A percentile compares a stretch with the other conserved stretches of the same genome.
Evolutionary conservation across 2,888 invertebrate genomes (phyloP).

Genomic region (Ashinkailepas kermadecensis): DNA sequence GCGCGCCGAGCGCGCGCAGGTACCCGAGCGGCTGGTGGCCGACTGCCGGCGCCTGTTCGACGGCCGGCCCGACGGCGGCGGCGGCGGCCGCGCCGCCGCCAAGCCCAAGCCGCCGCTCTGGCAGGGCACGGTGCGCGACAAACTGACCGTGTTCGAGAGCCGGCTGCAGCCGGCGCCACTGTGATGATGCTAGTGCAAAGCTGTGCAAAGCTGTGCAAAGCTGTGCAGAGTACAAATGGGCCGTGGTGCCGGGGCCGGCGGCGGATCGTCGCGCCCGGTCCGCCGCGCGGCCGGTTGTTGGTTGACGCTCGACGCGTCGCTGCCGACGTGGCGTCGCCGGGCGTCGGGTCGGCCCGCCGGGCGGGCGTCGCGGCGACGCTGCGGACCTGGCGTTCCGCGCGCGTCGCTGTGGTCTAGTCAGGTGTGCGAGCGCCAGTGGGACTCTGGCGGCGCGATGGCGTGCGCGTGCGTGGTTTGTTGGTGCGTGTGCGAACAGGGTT

Average conservation of each 20-base stretch:
- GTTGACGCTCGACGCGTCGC: no score
- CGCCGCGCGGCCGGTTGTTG: no score
- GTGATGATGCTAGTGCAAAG: no score
- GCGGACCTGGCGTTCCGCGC: no score
- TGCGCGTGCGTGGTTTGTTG: no score
- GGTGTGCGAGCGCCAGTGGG: no score
- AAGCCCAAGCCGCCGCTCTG: conserved; percentile 33
- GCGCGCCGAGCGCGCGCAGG: not conserved
- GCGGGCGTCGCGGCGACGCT: no score
- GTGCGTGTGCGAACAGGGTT: no score
- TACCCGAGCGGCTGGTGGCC: conserved; percentile 24
- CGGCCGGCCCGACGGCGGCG: conserved; percentile 27
- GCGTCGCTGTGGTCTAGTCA: no score
- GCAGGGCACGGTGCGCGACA: conserved; percentile 77
- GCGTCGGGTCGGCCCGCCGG: no score
- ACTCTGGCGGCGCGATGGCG: no score
- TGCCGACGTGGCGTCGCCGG: no score
- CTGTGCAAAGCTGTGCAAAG: not conserved
- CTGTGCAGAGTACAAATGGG: not conserved
- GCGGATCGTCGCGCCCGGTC: not conserved
- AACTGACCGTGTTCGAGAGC: conserved; percentile 69
- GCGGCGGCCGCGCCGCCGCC: conserved; percentile 27
- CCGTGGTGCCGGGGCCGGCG: not conserved
- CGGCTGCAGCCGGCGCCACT: not conserved
- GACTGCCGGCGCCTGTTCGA: conserved; percentile 13